These are phyloP conservation scores for Tricholaema leucomelas DNA, from an alignment of 2,113 vertebrate species.

Conservation along the genomic window DNA sequence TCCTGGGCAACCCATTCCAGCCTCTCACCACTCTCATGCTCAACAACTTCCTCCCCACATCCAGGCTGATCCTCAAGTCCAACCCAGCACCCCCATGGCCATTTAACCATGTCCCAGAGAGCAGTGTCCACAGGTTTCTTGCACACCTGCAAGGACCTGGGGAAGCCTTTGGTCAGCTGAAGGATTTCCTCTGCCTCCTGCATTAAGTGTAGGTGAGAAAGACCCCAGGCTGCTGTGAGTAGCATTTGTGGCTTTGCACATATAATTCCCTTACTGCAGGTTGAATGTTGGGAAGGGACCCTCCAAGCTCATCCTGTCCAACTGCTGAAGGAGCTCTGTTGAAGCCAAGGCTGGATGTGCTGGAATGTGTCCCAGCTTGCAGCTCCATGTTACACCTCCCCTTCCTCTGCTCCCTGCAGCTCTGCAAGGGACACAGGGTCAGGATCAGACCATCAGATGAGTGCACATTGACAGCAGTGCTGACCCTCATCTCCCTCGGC, in stretches of 20 bases:
- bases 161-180: neutral
- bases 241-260: neutral
- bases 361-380: neutral
- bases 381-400: neutral
- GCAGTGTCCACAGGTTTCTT: too few species aligned
- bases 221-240: neutral
- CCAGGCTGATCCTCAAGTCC: too few species aligned
- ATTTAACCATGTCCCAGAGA: too few species aligned
- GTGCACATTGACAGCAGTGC: neutral
- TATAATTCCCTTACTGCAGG: neutral
- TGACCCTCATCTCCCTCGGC: neutral
- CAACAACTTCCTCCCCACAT: too few species aligned
- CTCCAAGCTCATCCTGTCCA: too few species aligned
- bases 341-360: neutral
- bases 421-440: neutral
- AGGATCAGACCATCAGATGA: neutral
- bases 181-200: neutral
- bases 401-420: neutral
- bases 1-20: too few species aligned
- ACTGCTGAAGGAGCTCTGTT: neutral
- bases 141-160: neutral
- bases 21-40: too few species aligned
- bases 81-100: too few species aligned
- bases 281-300: neutral
- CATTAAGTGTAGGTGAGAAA: neutral